Base-by-base conservation (phyloP, 2,888 invertebrate species). In the Sarcophaga subvicina region DNA sequence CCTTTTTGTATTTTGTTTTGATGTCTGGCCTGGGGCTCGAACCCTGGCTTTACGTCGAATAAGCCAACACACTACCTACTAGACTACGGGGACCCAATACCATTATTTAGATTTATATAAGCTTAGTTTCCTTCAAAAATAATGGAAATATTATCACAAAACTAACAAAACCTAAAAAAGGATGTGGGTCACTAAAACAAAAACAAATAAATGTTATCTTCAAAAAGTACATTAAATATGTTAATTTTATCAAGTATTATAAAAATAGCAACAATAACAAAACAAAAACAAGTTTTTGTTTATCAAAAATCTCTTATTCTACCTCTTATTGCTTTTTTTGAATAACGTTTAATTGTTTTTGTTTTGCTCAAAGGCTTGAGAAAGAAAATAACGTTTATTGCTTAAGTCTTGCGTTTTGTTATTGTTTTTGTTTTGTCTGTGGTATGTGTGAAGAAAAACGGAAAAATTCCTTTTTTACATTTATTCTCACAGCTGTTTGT, bases 401-500 rank as follows among this genome's bases (percentile, higher is more conserved):
- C 64, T 71, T 66, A 66, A 77, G 77, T 72, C 60, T 78, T 66
- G 72, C 47, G 77, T 78, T 77, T 64, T 59, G 12, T 25, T 49
- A 71, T 64, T 59, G 17, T 25, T 49, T n/a, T 49, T 64, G 54
- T 49, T 76, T 25, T 63, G 17, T 20, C 2, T 37, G 37, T 37
- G 37, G 2, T 10, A 0, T 37, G 2, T 64, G 12, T 60, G 10
- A 37, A 17, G 14, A 60, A 12, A 22, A 22, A 14, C 25, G 63
- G 4, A 27, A 63, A 67, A 76, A 70, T 64, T 81, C 27, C 47
- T 66, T 25, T 27, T 37, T 37, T 10, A 3, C 2, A 3, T 3
- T 11, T 70, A 71, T 84, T 84, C 84, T 71, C 84, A 84, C 75
- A 80, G 70, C 45, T 62, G 8, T 60, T 47, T 63, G 49, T 22